Evolutionary conservation across 2,888 invertebrate genomes (phyloP).

Genomic region (Rhorus exstirpatorius): DNA sequence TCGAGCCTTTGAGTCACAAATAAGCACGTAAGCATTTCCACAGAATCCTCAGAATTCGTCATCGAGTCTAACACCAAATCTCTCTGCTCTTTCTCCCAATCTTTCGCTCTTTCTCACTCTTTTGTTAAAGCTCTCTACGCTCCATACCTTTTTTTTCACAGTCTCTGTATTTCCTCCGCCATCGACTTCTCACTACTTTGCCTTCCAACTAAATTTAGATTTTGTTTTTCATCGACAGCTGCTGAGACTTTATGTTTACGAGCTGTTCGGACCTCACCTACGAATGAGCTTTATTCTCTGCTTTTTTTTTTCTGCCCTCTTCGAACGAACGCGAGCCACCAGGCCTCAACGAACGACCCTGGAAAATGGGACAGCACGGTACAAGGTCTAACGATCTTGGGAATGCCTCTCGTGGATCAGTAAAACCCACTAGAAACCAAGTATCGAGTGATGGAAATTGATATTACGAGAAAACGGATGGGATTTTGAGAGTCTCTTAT

Average conservation of each 20-base stretch:
- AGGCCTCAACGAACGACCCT: conserved; percentile 28
- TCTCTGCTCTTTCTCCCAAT: conserved; percentile 7
- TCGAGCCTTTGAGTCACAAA: not conserved
- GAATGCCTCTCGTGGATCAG: not conserved
- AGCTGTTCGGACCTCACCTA: conserved; percentile 80
- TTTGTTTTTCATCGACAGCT: conserved; percentile 84
- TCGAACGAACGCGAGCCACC: conserved; percentile 9
- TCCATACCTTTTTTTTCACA: conserved; percentile 44
- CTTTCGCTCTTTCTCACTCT: conserved; percentile 20
- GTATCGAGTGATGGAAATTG: conserved; percentile 10
- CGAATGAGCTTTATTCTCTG: conserved; percentile 81
- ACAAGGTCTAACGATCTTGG: conserved; percentile 20
- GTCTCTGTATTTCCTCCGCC: conserved; percentile 31
- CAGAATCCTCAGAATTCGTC: conserved; percentile 31
- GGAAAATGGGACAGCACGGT: conserved; percentile 18
- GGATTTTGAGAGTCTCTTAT: not conserved
- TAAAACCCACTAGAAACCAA: conserved; percentile 26
- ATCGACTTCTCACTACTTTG: conserved; percentile 62
- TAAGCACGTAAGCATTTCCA: conserved; percentile 3
- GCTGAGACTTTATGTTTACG: conserved; percentile 82
- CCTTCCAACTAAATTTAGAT: conserved; percentile 81
- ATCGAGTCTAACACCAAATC: conserved; percentile 25
- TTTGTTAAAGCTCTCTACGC: conserved; percentile 41
- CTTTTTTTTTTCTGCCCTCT: conserved; percentile 49
- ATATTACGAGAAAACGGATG: not conserved